Evolutionary conservation across 1,140 invertebrate species (phyloP), one percentile per base, ranked within the genome.

Genomic region (Riptortus pedestris): DNA sequence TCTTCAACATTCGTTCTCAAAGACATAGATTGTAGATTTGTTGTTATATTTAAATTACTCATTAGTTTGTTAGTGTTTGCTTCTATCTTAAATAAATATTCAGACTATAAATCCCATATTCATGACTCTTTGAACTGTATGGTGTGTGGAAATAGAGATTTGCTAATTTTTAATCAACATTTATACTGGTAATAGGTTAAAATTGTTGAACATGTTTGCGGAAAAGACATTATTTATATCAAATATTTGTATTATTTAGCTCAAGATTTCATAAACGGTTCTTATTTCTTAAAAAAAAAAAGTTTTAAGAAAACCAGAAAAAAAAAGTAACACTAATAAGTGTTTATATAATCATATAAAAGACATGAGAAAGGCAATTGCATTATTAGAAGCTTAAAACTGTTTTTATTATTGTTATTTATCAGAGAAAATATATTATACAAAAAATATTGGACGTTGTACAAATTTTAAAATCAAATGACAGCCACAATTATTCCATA

Each of bases 311-410:
- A n/a, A n/a, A n/a, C n/a, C n/a, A n/a, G n/a, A n/a, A n/a, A n/a
- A n/a, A n/a, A n/a, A n/a, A n/a, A n/a, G n/a, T n/a, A n/a, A n/a
- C n/a, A n/a, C n/a, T n/a, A 47, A 47, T 47, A 1, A 20, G 7
- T 47, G 18, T 47, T 9, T 47, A n/a, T 47, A 20, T 4, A 47
- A 47, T 47, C 51, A 28, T 31, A 59, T 59, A 59, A 59, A 59
- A 59, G 57, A 59, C 57, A 59, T 59, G 27, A 31, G 3, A 47
- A 47, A 47, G 45, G 45, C 45, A 47, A 47, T 47, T 47, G 22
- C n/a, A n/a, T n/a, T n/a, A 47, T 47, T 59, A 59, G 57, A 59
- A 59, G 57, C 57, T 59, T 33, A 28, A 28, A 58, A 58, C 43
- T 45, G 43, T 45, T 47, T 47, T 47, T 47, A 47, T 9, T n/a